Evolutionary conservation across 2,113 vertebrate species (phyloP), one percentile per base, ranked within the genome.

Genomic region (Uria lomvia): DNA sequence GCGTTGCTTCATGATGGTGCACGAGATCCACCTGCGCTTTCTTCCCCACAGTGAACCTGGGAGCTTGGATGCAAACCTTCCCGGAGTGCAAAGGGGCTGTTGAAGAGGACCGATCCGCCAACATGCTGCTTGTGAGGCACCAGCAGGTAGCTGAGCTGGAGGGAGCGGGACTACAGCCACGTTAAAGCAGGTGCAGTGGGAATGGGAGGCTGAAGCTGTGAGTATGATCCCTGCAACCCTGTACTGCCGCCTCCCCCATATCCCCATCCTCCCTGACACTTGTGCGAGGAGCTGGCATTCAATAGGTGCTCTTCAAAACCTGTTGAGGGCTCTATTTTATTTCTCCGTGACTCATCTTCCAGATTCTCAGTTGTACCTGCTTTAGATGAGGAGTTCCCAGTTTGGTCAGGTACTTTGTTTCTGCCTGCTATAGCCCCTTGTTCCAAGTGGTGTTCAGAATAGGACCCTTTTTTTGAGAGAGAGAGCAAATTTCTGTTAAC

Each of bases 81-180:
- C 55, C 2, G 6, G 58, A 65, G 66, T 2, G 1, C 1, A 8
- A 47, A 72, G 66, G 47, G 45, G 14, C 38, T 2, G 0, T 26
- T 53, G 88, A 84, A 86, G 92, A 91, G 75, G 91, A 95, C 18
- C 8, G 2, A 3, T 45, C 5, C 1, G 42, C 19, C 67, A 76
- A 6, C 65, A 43, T 11, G 5, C 2, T 56, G 23, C 56, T 70
- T 0, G 0, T 16, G 81, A 45, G 59, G 67, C 77, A 72, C 20
- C 2, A 3, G 19, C 20, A 95, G 80, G 89, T 38, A 55, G 80
- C 79, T 62, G 83, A 86, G 72, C 62, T 32, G 67, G 68, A 34
- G 66, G 62, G n/a, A 85, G 43, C 0, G 0, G 92, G 66, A n/a
- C 70, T 68, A 24, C 22, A 66, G 42, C 68, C 0, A 0, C 1